phyloP scores from a whole-genome alignment of 2,113 vertebrate genomes.

The Anthoscopus minutus region DNA sequence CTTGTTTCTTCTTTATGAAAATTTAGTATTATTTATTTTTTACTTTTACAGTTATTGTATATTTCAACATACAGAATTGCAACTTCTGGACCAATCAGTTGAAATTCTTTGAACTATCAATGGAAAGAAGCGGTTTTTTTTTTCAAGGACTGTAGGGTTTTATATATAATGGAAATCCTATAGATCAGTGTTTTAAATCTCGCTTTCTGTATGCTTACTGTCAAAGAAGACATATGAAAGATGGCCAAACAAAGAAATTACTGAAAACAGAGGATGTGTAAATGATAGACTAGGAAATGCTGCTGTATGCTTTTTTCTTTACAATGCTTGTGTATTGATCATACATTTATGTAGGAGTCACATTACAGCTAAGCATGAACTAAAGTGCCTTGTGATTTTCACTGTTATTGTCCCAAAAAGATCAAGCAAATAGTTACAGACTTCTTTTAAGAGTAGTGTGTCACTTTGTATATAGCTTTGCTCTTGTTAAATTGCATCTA shows the following conservation, averaged over 20 bases:
- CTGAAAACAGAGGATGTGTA: neutral
- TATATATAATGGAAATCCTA: neutral
- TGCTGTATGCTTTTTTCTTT: neutral
- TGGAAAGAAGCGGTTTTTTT: neutral
- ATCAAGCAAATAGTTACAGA: neutral
- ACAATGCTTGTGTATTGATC: neutral
- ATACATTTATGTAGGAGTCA: neutral
- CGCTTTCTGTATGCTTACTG: neutral
- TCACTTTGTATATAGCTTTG: neutral
- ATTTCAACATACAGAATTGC: neutral
- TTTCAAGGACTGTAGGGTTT: neutral
- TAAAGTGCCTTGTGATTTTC: neutral
- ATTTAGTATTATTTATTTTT: neutral
- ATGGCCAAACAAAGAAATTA: neutral
- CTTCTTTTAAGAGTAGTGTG: neutral
- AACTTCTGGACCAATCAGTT: neutral
- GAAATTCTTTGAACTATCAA: neutral
- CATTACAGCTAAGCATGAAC: neutral
- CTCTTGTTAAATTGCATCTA: neutral
- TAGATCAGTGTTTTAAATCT: neutral
- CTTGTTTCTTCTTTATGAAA: neutral
- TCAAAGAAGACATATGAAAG: neutral
- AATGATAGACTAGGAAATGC: neutral
- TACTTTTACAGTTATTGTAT: neutral
- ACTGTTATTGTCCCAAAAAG: neutral